Percentiles rank a stretch among this genome's conserved stretches.
phyloP scores from a whole-genome alignment of 2,888 invertebrate genomes.

The Atherix ibis region DNA sequence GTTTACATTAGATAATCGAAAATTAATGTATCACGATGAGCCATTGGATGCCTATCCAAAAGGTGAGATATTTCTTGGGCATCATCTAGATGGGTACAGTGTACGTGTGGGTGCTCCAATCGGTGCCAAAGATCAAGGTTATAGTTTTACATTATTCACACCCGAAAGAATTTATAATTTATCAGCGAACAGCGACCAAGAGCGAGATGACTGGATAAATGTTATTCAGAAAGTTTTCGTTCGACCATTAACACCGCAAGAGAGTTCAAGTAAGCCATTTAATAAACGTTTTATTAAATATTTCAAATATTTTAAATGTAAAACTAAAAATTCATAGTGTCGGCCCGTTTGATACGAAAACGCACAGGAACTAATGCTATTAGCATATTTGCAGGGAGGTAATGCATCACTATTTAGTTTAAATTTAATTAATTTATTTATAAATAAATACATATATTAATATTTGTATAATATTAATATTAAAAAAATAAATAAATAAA shows the following conservation, averaged over 20 bases:
- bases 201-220: constrained; percentile 65
- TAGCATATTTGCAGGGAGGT: constrained; percentile 62
- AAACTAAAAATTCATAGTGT: constrained; percentile 50
- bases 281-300: not conserved
- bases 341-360: constrained; percentile 53
- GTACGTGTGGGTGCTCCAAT: constrained; percentile 50
- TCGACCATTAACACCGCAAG: constrained; percentile 61
- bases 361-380: constrained; percentile 56
- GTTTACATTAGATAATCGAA: constrained; percentile 78
- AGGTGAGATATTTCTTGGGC: constrained; percentile 77
- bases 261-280: constrained; percentile 45
- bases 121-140: constrained; percentile 59
- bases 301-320: not conserved
- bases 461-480: too few species aligned
- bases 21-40: constrained; percentile 85
- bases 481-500: too few species aligned
- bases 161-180: constrained; percentile 62
- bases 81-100: constrained; percentile 50
- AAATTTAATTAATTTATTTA: constrained; percentile 4
- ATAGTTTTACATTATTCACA: constrained; percentile 66
- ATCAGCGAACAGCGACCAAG: constrained; percentile 59
- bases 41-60: constrained; percentile 77
- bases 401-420: constrained; percentile 23
- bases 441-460: too few species aligned
- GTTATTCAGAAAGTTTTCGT: constrained; percentile 59